Evolutionary conservation across 2,888 invertebrate genomes (phyloP).

Genomic region (Helobdella robusta): DNA sequence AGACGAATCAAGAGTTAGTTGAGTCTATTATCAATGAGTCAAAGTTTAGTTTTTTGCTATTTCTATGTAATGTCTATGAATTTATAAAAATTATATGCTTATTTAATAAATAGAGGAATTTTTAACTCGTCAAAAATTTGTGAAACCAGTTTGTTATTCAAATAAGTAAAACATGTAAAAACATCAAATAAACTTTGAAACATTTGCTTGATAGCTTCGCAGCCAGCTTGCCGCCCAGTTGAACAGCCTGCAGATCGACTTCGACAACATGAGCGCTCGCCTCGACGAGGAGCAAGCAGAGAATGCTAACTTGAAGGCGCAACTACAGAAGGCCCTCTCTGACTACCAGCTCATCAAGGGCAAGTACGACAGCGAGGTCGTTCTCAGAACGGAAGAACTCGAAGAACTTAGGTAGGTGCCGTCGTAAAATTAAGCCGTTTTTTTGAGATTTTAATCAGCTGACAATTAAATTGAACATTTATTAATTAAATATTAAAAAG

Average conservation of each 20-base stretch:
- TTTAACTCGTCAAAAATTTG: too few relatives aligned
- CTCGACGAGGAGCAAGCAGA: conserved; percentile 96
- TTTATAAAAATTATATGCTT: too few relatives aligned
- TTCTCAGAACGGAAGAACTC: conserved; percentile 82
- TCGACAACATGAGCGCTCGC: conserved; percentile 66
- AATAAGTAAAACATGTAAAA: neutral
- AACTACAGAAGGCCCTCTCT: conserved; percentile 83
- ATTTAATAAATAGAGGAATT: too few relatives aligned
- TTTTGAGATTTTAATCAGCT: neutral
- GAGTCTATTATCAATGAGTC: neutral
- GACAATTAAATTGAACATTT: neutral
- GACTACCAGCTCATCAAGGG: conserved; percentile 66
- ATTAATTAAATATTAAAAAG: neutral
- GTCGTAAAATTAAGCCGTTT: neutral
- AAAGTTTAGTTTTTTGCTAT: neutral
- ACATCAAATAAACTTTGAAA: neutral
- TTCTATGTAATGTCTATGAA: too few relatives aligned
- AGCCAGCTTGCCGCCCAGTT: conserved; percentile 45
- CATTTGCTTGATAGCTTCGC: conserved; percentile 30
- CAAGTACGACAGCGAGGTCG: conserved; percentile 87
- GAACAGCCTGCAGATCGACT: conserved; percentile 45
- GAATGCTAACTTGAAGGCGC: conserved; percentile 88
- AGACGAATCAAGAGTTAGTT: conserved; percentile 17
- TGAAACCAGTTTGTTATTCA: too few relatives aligned
- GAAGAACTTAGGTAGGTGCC: conserved; percentile 56